Evolutionary conservation across 2,797 vertebrate genomes (phyloP).

Genomic region (Acipenser ruthenus): DNA sequence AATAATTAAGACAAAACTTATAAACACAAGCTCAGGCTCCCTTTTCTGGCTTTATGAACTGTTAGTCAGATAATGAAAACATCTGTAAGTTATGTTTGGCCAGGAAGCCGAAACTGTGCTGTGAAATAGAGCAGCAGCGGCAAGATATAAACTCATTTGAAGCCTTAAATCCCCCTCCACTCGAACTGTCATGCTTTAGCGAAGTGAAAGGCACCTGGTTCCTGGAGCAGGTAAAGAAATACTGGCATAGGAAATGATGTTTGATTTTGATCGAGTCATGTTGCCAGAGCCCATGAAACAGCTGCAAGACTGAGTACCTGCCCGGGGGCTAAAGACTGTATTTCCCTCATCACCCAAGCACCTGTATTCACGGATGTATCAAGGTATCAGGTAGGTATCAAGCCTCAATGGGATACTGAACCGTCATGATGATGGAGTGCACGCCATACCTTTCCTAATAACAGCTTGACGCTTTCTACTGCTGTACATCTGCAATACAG

Average conservation of each 20-base stretch:
- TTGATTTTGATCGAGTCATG: constrained; percentile 49
- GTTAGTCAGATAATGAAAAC: constrained; percentile 52
- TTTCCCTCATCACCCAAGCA: constrained; percentile 42
- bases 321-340: constrained; percentile 42
- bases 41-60: constrained; percentile 47
- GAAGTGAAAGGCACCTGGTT: constrained; percentile 51
- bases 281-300: constrained; percentile 54
- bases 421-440: constrained; percentile 9
- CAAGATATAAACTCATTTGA: constrained; percentile 50
- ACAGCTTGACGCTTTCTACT: constrained; percentile 19
- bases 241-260: constrained; percentile 43
- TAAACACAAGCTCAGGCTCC: constrained; percentile 25
- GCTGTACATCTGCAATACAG: background rate
- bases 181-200: constrained; percentile 37
- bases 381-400: constrained; percentile 29
- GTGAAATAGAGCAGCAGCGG: constrained; percentile 45
- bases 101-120: constrained; percentile 40
- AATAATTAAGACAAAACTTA: constrained; percentile 28
- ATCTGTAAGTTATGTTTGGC: constrained; percentile 55
- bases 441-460: constrained; percentile 9
- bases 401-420: background rate
- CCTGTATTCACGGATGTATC: constrained; percentile 45
- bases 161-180: constrained; percentile 27
- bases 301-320: constrained; percentile 43
- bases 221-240: constrained; percentile 51